These are phyloP conservation scores for Drosophila micromelanica DNA, from an alignment of 1,140 invertebrate species.

Conservation along the genomic window DNA sequence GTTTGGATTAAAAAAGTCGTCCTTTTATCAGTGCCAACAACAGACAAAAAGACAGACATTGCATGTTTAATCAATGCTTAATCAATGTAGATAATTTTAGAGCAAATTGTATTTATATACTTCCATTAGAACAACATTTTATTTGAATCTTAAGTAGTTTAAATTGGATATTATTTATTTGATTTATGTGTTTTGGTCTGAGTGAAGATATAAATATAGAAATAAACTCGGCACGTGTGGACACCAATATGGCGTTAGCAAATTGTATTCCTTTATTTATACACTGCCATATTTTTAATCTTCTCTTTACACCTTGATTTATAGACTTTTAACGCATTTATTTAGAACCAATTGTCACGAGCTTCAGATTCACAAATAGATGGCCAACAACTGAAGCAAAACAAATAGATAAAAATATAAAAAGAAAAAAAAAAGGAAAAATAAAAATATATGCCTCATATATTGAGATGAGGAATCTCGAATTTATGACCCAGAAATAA, in stretches of 20 bases:
- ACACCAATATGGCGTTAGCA: not conserved
- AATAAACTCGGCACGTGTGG: not conserved
- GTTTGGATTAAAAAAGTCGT: too few relatives aligned
- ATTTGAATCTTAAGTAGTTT: constrained; percentile 5
- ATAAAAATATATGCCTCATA: not conserved
- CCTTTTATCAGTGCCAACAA: too few relatives aligned
- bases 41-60: too few relatives aligned
- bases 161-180: constrained; percentile 9
- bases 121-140: not conserved
- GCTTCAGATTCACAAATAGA: constrained; percentile 6
- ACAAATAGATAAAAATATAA: constrained; percentile 6
- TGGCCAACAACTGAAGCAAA: constrained; percentile 2
- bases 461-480: not conserved
- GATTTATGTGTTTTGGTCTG: constrained; percentile 19
- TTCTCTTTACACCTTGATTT: constrained; percentile 15
- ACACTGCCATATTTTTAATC: constrained; percentile 16
- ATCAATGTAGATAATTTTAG: too few relatives aligned
- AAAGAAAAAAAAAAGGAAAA: not conserved
- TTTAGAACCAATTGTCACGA: constrained; percentile 5
- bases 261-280: constrained; percentile 5
- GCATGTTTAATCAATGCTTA: too few relatives aligned
- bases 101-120: not conserved
- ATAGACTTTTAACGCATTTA: constrained; percentile 5
- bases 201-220: constrained; percentile 2
- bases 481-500: constrained; percentile 13